Base-by-base conservation (phyloP, 2,113 vertebrate species). In the Hiodon tergisus region DNA sequence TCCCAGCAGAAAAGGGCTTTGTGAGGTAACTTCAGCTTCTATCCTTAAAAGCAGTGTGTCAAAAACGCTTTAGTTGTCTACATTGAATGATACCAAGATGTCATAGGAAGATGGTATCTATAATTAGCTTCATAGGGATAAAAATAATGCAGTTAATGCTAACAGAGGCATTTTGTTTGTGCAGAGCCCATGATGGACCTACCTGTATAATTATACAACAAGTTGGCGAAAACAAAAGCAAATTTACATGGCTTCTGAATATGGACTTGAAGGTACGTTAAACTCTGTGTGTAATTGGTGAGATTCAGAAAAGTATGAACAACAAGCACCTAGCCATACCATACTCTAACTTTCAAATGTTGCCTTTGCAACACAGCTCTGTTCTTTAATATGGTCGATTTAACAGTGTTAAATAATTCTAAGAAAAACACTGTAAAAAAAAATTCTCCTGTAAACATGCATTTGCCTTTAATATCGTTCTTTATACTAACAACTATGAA, bases 211-310 rank as follows among this genome's bases (percentile, higher is more conserved):
- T 92, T 65, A 88, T 94, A 13, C 81, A 88, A 74, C 79, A 89
- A 0, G 73, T 86, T 62, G 80, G 70, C 0, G 78, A 72, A 0
- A 77, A 87, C 6, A 55, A 59, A 0, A 91, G 90, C 1, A 86
- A 1, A 68, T 77, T 95, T 77, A 93, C 89, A 0, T 94, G 94
- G 93, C 90, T 95, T 70, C 88, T 94, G 4, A 93, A 91, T 71
- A 82, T 92, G 86, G 92, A 93, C 0, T 81, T 93, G 1, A 94
- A 94, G 92, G 93, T 88, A 83, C 79, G 82, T 77, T 74, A 31
- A 17, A 0, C 4, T 9, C 14, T 58, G 14, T 46, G 16, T 17
- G 11, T 47, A 31, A 31, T 31, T 31, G 2, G 31, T 31, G 31
- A 31, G 31, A 31, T 31, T 31, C 31, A 57, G 46, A 68, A 14